These are phyloP conservation scores for Caenorhabditis remanei DNA, from an alignment of 1,140 invertebrate species.

Conservation along the genomic window DNA sequence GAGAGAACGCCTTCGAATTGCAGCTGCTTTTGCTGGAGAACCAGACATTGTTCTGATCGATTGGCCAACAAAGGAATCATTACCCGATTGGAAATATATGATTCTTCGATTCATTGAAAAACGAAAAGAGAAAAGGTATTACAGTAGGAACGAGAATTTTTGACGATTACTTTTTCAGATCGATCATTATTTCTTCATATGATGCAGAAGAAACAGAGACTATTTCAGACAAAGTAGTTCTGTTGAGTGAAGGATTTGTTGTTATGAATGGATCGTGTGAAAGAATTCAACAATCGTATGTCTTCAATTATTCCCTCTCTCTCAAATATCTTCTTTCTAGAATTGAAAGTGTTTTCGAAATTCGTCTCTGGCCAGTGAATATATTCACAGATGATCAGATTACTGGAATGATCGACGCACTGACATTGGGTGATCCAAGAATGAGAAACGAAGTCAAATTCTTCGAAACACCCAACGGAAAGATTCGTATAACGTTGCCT, in stretches of 20 bases:
- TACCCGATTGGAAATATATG: slow-evolving; percentile 19
- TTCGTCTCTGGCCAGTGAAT: neutral
- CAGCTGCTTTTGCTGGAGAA: slow-evolving; percentile 15
- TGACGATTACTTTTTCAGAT: neutral
- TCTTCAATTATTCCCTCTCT: too few relatives aligned
- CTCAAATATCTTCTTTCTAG: neutral
- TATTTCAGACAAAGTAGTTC: slow-evolving; percentile 11
- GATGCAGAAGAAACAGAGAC: slow-evolving; percentile 31
- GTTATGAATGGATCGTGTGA: slow-evolving; percentile 10
- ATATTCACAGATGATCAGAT: slow-evolving; percentile 23
- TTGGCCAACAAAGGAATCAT: slow-evolving; percentile 17
- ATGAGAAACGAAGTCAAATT: slow-evolving; percentile 18
- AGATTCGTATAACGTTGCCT: neutral
- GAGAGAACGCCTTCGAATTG: slow-evolving; percentile 31
- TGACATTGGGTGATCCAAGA: neutral
- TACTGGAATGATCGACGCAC: neutral
- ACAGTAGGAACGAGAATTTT: neutral
- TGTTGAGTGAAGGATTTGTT: slow-evolving; percentile 25
- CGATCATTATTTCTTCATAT: slow-evolving; percentile 7
- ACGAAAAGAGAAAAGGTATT: slow-evolving; percentile 12
- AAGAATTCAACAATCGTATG: neutral
- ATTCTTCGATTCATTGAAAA: slow-evolving; percentile 16
- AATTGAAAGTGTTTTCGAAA: slow-evolving; percentile 29
- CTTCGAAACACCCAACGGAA: slow-evolving; percentile 25
- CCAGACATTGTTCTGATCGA: slow-evolving; percentile 29